Conservation (phyloP, 2,888 invertebrate species). For the Diogma glabrata region DNA sequence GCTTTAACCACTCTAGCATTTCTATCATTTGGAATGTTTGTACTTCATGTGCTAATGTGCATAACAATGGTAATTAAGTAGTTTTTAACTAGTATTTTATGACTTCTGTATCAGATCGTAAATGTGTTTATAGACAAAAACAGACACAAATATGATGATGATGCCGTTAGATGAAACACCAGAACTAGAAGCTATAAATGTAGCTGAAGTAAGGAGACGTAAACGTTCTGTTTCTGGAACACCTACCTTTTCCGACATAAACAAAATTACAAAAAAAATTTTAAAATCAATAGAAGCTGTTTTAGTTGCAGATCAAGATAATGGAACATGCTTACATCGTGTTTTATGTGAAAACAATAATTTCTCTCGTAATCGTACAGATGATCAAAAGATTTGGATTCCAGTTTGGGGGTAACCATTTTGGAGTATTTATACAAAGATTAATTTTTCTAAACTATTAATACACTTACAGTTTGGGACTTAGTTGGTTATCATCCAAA, state of each 20-base stretch:
- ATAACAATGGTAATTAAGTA: constrained; percentile 37
- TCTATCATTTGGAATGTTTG: constrained; percentile 67
- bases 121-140: constrained; percentile 21
- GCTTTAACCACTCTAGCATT: constrained; percentile 72
- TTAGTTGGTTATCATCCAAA: constrained; percentile 59
- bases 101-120: neutral
- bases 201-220: constrained; percentile 24
- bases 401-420: constrained; percentile 60
- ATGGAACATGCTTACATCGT: constrained; percentile 48
- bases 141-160: constrained; percentile 31
- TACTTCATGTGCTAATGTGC: constrained; percentile 68
- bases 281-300: constrained; percentile 45
- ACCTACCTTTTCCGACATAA: constrained; percentile 23
- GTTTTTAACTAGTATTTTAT: neutral
- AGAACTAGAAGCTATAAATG: constrained; percentile 18
- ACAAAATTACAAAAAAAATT: constrained; percentile 44
- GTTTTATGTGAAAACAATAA: constrained; percentile 56
- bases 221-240: constrained; percentile 18
- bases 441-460: constrained; percentile 8
- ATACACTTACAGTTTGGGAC: constrained; percentile 49
- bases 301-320: constrained; percentile 39
- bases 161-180: constrained; percentile 34
- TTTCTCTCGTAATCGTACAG: constrained; percentile 42
- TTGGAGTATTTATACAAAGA: constrained; percentile 8
- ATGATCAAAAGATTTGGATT: constrained; percentile 52